Base-by-base conservation (phyloP, 2,797 vertebrate genomes). In the Monodelphis domestica region DNA sequence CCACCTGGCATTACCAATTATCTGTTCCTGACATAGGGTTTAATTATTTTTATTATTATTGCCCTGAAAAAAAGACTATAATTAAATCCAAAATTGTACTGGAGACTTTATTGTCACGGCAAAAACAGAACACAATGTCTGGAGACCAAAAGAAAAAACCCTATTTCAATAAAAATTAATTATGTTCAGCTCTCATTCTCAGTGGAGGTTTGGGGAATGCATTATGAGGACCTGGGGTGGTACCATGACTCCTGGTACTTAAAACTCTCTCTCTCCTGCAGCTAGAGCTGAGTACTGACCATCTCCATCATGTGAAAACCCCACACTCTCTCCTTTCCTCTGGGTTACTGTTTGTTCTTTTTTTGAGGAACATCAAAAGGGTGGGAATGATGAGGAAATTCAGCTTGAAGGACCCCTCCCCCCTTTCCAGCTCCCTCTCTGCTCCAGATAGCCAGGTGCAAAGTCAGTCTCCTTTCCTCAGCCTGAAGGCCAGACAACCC, bases 31-130 rank as follows among this genome's bases (percentile, higher is more conserved):
- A 97, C 96, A 97, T 56, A 91, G 95, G 92, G 53, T 12, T 93
- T 91, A 12, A 33, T 51, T 38, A 91, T 92, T 92, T 94, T 95
- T 94, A 97, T 95, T 96, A 96, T 92, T 92, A 96, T 98, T 97
- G 96, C 96, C 91, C 97, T 89, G 92, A 96, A 98, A 96, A 89
- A n/a, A 97, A 89, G 89, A 50, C 93, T 97, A 89, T 97, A 98
- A 98, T 98, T 98, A 98, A 97, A 96, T 97, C 97, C 97, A 94
- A 97, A 97, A 96, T 92, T 45, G 33, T 98, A 95, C 93, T 94
- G 89, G 95, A 95, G 97, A 97, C 91, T 97, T 97, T 97, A 95
- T 98, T 96, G 92, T 97, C 96, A 97, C 90, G 89, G 95, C 97
- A 98, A 97, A 98, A 97, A 96, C 96, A 97, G 97, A 97, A 97